Conservation (phyloP, 1,140 invertebrate genomes). For the Conus betulinus region DNA sequence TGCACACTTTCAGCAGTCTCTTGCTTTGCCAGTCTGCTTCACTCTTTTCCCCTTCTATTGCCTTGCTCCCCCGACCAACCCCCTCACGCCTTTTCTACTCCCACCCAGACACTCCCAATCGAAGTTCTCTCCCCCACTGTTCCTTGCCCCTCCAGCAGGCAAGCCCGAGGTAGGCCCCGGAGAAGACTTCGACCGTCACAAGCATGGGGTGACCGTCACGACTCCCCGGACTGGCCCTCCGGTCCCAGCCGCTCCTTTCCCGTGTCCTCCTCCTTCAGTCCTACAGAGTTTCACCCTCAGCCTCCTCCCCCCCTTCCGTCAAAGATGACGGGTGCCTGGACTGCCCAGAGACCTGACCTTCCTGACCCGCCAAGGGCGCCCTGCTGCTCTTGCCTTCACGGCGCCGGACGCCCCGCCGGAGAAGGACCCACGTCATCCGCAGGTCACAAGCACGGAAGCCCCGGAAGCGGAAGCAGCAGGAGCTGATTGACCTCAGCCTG, state of each 20-base stretch:
- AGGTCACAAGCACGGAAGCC: constrained; percentile 18
- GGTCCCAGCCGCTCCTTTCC: too few relatives aligned
- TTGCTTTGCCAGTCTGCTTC: constrained; percentile 16
- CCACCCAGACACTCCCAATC: background rate
- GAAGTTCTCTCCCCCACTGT: too few relatives aligned
- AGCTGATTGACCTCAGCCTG: constrained; percentile 61
- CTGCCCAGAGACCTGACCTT: constrained; percentile 69
- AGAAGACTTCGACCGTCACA: constrained; percentile 46
- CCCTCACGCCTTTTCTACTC: background rate
- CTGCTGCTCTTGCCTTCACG: constrained; percentile 67
- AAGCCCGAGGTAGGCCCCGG: constrained; percentile 18
- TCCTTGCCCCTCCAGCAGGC: background rate
- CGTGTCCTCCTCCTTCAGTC: too few relatives aligned
- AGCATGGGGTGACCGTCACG: constrained; percentile 66
- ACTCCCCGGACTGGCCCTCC: too few relatives aligned
- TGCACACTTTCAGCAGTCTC: background rate
- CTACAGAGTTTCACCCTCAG: constrained; percentile 16
- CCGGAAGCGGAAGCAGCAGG: constrained; percentile 40
- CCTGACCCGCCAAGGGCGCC: constrained; percentile 66
- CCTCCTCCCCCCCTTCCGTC: constrained; percentile 13
- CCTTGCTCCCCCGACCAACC: too few relatives aligned
- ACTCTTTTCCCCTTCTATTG: background rate
- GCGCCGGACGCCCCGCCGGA: constrained; percentile 59
- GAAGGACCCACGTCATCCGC: constrained; percentile 16
- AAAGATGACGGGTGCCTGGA: constrained; percentile 53